Evolutionary conservation across 2,113 vertebrate species (phyloP), one percentile per base, ranked within the genome.

Genomic region (Seriola rivoliana): DNA sequence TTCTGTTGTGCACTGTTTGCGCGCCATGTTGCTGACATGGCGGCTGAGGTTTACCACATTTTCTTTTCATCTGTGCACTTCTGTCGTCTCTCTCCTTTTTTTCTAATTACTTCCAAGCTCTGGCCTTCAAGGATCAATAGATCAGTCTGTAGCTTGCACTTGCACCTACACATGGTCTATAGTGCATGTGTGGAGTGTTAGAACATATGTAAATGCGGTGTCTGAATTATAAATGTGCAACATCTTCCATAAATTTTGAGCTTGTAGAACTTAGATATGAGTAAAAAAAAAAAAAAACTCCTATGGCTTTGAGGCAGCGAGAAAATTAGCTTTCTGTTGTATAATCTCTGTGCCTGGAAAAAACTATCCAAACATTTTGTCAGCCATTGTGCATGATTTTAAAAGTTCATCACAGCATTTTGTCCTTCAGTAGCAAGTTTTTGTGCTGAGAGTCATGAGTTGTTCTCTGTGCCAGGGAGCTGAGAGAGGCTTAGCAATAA

Each of bases 401-500:
- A 65, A 72, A 90, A 89, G 89, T 92, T 92, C 80, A 84, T 86
- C 68, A 8, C 76, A 69, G 85, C 82, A 78, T 85, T 91, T 90
- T 82, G 89, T 89, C 90, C 88, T 91, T 90, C 75, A 91, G 57
- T 81, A 40, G 81, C 76, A 81, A 79, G 52, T 84, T 90, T 84
- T 86, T 88, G 46, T 90, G 84, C 86, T 81, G 75, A 78, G 86
- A 91, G 85, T 89, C 87, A 86, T 78, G 83, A 89, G 87, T 84
- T 85, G 90, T 86, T 84, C 83, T 88, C 80, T 48, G 74, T 86
- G 82, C 70, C 73, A 81, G 72, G 58, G 77, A 88, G 84, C 84
- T 71, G 77, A 88, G 87, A 90, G 82, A 60, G 82, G 90, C 90
- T 93, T 91, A 88, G 87, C 75, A 82, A 89, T 93, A 88, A 91